Evolutionary conservation across 2,113 vertebrate genomes (phyloP), one percentile per base, ranked within the genome.

Genomic region (Nerophis ophidion): DNA sequence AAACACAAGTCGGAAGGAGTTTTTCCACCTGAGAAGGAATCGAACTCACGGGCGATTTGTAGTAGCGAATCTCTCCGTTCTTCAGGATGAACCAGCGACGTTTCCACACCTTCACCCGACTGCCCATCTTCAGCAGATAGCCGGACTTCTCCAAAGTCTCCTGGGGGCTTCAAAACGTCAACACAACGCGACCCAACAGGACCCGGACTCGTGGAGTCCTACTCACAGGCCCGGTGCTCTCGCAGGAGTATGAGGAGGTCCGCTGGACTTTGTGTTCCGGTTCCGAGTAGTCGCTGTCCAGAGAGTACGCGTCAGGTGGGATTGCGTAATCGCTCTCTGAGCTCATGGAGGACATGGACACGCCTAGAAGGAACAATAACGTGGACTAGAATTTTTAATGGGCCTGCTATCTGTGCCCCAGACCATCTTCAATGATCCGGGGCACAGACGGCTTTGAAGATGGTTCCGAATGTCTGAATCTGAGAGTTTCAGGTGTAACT

Each of bases 311-410:
- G 42, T 95, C 93, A 4, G 93, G 93, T 36, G 93, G 93, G 53
- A 95, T 92, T 67, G 93, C 93, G 48, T 95, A 95, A 75, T 95
- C 93, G 57, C 93, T 92, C 77, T 95, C 93, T 0, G 93, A 95
- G 84, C 93, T 93, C 71, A 95, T 71, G 1, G 93, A 95, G n/a
- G 93, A 95, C 91, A 94, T 89, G 53, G 93, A 95, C 19, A 92
- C 92, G 38, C 93, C 93, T 95, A 63, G 19, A 33, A 46, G 17
- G 36, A 42, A 44, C n/a, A 17, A 26, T 26, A 26, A 26, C 4
- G 26, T 26, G 3, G 4, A 26, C 26, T 26, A 26, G 26, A 26
- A 26, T 3, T 26, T 26, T 26, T 26, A 26, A 26, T 26, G 26
- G 26, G 26, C 26, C 26, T 26, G 26, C 26, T 26, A 2, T 26